Evolutionary conservation across 2,113 vertebrate genomes (phyloP), one percentile per base, ranked within the genome.

Genomic region (Pygoscelis antarcticus): DNA sequence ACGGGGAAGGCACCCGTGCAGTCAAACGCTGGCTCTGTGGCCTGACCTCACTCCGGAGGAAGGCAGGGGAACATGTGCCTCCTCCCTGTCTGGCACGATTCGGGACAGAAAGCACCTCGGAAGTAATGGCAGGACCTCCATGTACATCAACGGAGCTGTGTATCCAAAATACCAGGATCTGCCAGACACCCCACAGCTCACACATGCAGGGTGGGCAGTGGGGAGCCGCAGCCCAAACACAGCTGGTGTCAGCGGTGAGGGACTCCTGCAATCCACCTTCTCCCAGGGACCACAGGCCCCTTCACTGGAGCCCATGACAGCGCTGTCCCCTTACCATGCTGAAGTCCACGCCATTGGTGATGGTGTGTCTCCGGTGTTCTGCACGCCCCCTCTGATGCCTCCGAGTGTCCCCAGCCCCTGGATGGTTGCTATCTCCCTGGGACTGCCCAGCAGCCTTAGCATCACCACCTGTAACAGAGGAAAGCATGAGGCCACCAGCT

Each of bases 261-360:
- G 36, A 68, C n/a, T 9, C 40, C 57, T 30, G n/a, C 55, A 74
- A 69, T 5, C 55, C 16, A 16, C 47, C 22, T 18, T 44, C 19
- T 9, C 13, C 4, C 12, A 7, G 54, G 46, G n/a, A n/a, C 27
- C 13, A 13, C 1, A 4, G 42, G 49, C 26, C 29, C 52, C 22
- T 46, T 49, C 3, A 5, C 15, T 21, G 38, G 6, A 70, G 18
- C 19, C 60, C 40, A 8, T 3, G 8, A 13, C 62, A 47, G 29
- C 32, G 22, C 38, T 42, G 17, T 27, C 29, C 26, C 27, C 97
- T 83, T 96, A 99, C 99, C 99, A 99, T 96, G 94, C 98, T 97
- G 26, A 99, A 99, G 97, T 99, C 99, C 83, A 99, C 98, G 1
- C 99, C 99, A 0, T 96, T 99, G 93, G 99, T 98, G 96, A 99